Base-by-base conservation (phyloP, 2,113 vertebrate species). In the Amphiprion percula region DNA sequence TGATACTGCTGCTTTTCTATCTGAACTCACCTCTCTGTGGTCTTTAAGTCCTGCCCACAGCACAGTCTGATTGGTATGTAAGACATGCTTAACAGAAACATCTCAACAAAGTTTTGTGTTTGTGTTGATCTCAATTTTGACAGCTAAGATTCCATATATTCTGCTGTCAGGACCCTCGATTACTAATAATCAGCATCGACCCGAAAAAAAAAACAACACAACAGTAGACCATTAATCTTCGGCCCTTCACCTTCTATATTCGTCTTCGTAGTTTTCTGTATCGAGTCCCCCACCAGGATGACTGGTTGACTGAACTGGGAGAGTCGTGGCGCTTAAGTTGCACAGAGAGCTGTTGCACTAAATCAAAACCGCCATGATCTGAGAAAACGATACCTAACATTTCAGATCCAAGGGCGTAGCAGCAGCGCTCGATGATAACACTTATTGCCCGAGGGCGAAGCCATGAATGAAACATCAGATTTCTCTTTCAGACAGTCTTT, bases 401-500 rank as follows among this genome's bases (percentile, higher is more conserved):
- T 69, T 84, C 73, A 63, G 75, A 84, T 83, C 81, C 82, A 54
- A 77, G 86, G 80, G 82, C 70, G 63, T 21, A 54, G 72, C 74
- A 4, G 68, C 68, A 0, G 73, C 66, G 37, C 75, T 61, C 72
- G 61, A 76, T 58, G 86, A 71, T 83, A 75, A 79, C 87, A 80
- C 92, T 90, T 83, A 68, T 85, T 77, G 86, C 90, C 87, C 65
- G 71, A 79, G 87, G 86, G 86, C 79, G 46, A 75, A 73, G 87
- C 87, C 83, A 82, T 91, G 85, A 94, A 91, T 90, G 91, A 92
- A 93, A 92, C 89, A 88, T 93, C 85, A 88, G 79, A 80, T 90
- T 89, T 89, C 81, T 91, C 92, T 93, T 89, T 87, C 91, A 90
- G 90, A 77, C 83, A 1, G 71, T 90, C 88, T 92, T 93, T 92